These are phyloP conservation scores for Pristionchus mayeri DNA, from an alignment of 2,888 invertebrate species.

Conservation along the genomic window DNA sequence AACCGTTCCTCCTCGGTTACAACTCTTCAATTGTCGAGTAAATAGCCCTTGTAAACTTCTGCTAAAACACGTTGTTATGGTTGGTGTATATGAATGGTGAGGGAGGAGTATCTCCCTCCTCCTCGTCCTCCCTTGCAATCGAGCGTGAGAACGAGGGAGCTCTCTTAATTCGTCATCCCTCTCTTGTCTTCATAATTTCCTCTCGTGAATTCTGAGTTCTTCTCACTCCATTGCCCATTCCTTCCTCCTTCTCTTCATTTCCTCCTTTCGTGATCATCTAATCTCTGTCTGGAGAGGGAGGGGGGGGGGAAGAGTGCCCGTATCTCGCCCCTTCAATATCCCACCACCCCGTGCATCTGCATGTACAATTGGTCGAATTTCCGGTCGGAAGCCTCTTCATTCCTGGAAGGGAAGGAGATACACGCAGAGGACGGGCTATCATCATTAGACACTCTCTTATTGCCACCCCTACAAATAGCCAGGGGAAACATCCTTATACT, in stretches of 20 bases:
- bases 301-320: neutral
- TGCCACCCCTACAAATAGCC: neutral
- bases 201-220: too few species aligned
- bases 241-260: neutral
- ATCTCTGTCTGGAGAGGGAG: neutral
- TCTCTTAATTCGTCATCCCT: neutral
- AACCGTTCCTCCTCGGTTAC: too few species aligned
- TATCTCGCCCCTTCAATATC: slow-evolving; percentile 12
- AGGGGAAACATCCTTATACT: neutral
- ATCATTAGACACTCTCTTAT: neutral
- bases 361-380: slow-evolving; percentile 18
- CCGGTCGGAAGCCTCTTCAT: neutral
- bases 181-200: too few species aligned
- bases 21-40: too few species aligned
- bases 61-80: too few species aligned
- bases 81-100: too few species aligned
- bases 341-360: neutral
- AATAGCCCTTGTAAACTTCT: too few species aligned
- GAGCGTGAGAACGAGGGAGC: too few species aligned
- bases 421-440: neutral
- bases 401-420: neutral
- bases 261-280: neutral
- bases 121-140: too few species aligned
- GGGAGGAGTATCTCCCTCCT: too few species aligned
- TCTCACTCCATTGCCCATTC: neutral